Evolutionary conservation across 2,888 invertebrate genomes (phyloP), one percentile per base, ranked within the genome.

Genomic region (Stenchaetothrips biformis): DNA sequence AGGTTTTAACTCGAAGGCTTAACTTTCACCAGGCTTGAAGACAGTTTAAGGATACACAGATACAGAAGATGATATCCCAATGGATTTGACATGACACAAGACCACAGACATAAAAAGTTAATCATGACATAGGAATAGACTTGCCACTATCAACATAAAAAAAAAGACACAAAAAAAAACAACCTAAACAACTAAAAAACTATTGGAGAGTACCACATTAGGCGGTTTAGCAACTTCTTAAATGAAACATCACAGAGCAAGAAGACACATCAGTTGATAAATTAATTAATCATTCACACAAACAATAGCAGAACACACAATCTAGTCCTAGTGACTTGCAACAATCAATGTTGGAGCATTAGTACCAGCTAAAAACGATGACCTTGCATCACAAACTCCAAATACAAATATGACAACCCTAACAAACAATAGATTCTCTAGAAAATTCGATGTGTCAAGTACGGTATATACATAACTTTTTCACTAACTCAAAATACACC

Each of bases 231-330:
- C 21, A 74, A 74, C 21, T 74, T 21, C 67, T 74, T 74, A 21
- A n/a, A 74, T 25, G 25, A 74, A 25, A 74, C 67, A 74, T 74
- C 67, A 74, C 67, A 74, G 67, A 74, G 67, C 21, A 74, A 74
- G 67, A 74, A 74, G 67, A 74, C 67, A 74, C 67, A 74, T 74
- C 67, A 74, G 67, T 74, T 74, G 67, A 74, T 74, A 74, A 74
- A 74, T 74, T 25, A 21, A 37, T 37, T n/a, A 21, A 37, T 37
- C 21, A 74, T 74, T 59, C 59, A 74, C 25, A 8, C 67, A 74
- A 74, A 7, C 21, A 25, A 7, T 37, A 37, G 37, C 37, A 37
- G 37, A 9, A 74, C 67, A 74, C 21, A 74, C 25, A 11, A 74
- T 8, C 8, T 59, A 25, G 67, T 21, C 67, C 67, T 25, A 25